Base-by-base conservation (phyloP, 53 echinoderm and acorn worm species). In the Glandiceps talaboti region DNA sequence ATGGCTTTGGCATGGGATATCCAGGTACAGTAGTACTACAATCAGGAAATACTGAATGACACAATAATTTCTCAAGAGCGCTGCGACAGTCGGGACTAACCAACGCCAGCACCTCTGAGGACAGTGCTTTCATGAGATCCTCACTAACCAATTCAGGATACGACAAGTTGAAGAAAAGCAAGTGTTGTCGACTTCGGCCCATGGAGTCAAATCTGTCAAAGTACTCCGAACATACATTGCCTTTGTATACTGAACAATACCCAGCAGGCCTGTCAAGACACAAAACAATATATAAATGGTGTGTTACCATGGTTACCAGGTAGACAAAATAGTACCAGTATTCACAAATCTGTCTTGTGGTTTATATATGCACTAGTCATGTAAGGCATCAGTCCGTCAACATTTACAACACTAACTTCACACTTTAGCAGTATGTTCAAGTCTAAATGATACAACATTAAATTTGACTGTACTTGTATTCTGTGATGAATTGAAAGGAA, bases 41-140 rank as follows among this genome's bases (percentile, higher is more conserved):
- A 28, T 86, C 90, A 25, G 92, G 92, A 31, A 83, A 85, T 45
- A 82, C 90, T 29, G 75, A 83, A 30, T 90, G 92, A 33, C 92
- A 92, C 1, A 92, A 31, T 1, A 92, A 30, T 14, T 80, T 85
- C 45, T 81, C 81, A 76, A 88, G 83, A 26, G 88, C 88, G 20
- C 31, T 74, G 33, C 33, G 74, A 32, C 89, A 92, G 74, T n/a
- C 27, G 27, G 29, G 30, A 74, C n/a, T 28, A 28, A 89, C 76
- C 0, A 76, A 20, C 10, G 31, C 45, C 79, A 84, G 75, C 29
- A 85, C 64, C 82, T 80, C 30, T 29, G 45, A 45, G 74, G 76
- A 1, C 0, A 89, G 33, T 14, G 29, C 26, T 30, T 75, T 0
- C 29, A 89, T 31, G 29, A 82, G 26, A 0, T 33, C 86, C 32